Percentiles rank a stretch among this genome's conserved stretches.
phyloP scores from a whole-genome alignment of 2,113 vertebrate genomes.

The Astur gentilis region DNA sequence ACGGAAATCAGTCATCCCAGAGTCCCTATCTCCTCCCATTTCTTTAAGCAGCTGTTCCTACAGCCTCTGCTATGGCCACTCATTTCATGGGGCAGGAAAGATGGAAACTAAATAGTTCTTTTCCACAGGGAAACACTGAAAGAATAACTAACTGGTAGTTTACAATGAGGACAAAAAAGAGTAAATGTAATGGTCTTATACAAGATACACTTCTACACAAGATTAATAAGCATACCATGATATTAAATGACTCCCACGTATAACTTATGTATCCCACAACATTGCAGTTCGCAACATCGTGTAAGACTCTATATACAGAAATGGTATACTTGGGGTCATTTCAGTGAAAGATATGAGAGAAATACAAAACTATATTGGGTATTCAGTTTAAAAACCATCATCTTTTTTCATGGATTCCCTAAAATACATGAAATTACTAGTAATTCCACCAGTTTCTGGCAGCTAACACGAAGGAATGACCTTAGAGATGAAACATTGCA shows the following conservation, averaged over 20 bases:
- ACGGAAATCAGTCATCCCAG: neutral
- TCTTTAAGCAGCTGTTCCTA: neutral
- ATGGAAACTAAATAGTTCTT: neutral
- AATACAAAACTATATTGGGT: neutral
- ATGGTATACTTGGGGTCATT: neutral
- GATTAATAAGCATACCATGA: neutral
- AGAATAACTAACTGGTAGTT: neutral
- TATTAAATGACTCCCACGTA: neutral
- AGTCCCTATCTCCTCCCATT: neutral
- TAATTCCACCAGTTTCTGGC: neutral
- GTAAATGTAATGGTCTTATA: neutral
- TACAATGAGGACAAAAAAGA: neutral
- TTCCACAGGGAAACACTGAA: neutral
- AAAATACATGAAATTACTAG: neutral
- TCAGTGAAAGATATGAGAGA: neutral
- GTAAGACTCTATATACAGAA: neutral
- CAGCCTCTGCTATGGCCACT: neutral
- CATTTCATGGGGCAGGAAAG: neutral
- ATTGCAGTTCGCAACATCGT: neutral
- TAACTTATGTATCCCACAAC: neutral
- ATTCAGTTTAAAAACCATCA: neutral
- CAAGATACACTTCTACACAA: neutral
- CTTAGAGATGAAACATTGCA: neutral
- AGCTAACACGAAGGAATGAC: neutral
- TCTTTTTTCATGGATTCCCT: neutral